Conservation (phyloP, 2,888 invertebrate genomes). For the Sesia apiformis region DNA sequence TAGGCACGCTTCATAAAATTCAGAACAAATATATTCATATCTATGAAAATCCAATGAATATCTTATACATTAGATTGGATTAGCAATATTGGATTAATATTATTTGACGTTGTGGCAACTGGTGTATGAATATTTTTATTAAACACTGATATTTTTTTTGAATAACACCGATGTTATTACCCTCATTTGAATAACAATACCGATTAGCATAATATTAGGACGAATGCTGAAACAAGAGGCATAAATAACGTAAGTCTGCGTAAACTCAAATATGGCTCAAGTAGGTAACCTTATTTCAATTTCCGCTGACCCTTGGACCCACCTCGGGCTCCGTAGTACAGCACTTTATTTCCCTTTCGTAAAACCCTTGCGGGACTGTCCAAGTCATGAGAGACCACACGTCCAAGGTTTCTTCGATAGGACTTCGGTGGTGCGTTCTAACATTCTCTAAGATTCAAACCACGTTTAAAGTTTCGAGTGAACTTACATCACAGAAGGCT, state of each 20-base stretch:
- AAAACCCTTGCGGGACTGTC: constrained; percentile 19
- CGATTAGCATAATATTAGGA: not conserved
- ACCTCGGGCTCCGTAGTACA: constrained; percentile 18
- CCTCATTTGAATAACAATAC: not conserved
- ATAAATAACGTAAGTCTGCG: constrained; percentile 20
- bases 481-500: too few species aligned
- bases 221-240: constrained; percentile 11
- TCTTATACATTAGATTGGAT: too few species aligned
- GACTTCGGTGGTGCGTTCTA: too few species aligned
- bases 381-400: constrained; percentile 9
- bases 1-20: too few species aligned
- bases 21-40: too few species aligned
- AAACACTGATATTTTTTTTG: too few species aligned
- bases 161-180: not conserved
- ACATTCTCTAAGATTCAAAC: too few species aligned
- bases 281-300: constrained; percentile 45
- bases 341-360: constrained; percentile 38
- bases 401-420: not conserved
- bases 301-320: constrained; percentile 35
- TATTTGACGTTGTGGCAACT: too few species aligned
- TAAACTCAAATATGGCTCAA: constrained; percentile 13
- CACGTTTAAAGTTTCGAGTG: too few species aligned
- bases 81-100: too few species aligned
- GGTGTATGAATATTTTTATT: too few species aligned
- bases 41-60: too few species aligned